phyloP scores from a whole-genome alignment of 2,113 vertebrate species.

The Platichthys flesus region DNA sequence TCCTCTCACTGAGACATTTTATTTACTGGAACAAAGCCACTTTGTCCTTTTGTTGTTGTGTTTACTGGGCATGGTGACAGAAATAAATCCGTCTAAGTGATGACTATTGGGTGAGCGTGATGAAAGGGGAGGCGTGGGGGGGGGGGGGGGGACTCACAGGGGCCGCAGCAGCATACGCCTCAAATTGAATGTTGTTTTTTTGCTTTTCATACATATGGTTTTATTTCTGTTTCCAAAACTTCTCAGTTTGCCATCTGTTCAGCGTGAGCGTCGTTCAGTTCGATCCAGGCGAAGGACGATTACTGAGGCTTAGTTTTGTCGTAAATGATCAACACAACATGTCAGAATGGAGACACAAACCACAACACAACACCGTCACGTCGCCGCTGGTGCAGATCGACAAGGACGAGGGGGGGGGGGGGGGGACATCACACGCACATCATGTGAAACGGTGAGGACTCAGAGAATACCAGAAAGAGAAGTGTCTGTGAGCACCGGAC shows the following conservation, averaged over 20 bases:
- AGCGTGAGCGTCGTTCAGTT: conserved; percentile 10
- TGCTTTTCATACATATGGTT: conserved; percentile 8
- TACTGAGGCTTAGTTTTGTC: conserved; percentile 13
- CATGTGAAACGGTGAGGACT: too few relatives aligned
- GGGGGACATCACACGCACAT: too few relatives aligned
- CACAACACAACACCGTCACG: not conserved
- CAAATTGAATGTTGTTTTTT: not conserved
- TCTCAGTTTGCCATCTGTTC: conserved; percentile 34
- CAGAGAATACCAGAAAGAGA: too few relatives aligned
- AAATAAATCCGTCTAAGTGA: conserved; percentile 47
- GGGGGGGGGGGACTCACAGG: conserved; percentile 18
- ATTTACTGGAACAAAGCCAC: conserved; percentile 69
- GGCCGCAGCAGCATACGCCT: conserved; percentile 11
- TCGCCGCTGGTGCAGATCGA: not conserved
- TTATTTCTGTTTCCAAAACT: conserved; percentile 22
- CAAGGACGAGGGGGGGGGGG: too few relatives aligned
- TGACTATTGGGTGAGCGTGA: conserved; percentile 33
- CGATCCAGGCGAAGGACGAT: conserved; percentile 5
- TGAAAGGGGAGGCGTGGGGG: conserved; percentile 9
- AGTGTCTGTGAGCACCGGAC: too few relatives aligned
- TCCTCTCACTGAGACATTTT: conserved; percentile 56
- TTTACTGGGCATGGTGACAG: conserved; percentile 46
- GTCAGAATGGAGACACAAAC: not conserved
- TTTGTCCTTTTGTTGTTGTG: conserved; percentile 54
- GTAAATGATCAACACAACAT: not conserved